Evolutionary conservation across 2,113 vertebrate genomes (phyloP).

Genomic region (Semicossyphus pulcher): DNA sequence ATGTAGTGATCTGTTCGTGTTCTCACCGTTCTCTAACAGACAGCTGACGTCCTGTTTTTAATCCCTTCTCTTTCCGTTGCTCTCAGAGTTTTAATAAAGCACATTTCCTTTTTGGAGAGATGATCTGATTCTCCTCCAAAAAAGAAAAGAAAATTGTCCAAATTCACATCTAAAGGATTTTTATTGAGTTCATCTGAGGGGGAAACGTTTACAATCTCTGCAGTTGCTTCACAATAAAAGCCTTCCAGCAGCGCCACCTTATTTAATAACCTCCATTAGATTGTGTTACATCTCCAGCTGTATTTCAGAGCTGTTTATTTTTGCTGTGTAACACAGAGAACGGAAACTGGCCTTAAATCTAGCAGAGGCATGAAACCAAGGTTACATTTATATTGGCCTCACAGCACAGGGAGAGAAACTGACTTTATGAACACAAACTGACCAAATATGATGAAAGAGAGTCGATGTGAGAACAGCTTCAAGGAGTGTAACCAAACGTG

Average conservation of each 20-base stretch:
- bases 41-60: too few relatives aligned
- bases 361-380: background rate
- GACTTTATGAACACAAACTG: constrained; percentile 4
- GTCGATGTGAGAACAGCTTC: too few relatives aligned
- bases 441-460: too few relatives aligned
- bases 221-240: constrained; percentile 9
- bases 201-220: constrained; percentile 6
- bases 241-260: constrained; percentile 17
- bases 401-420: background rate
- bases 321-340: background rate
- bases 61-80: background rate
- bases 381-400: too few relatives aligned
- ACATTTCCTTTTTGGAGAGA: background rate
- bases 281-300: constrained; percentile 7
- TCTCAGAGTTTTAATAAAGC: background rate
- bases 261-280: constrained; percentile 22
- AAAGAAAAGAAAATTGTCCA: background rate
- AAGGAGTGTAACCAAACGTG: too few relatives aligned
- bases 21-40: too few relatives aligned
- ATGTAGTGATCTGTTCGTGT: too few relatives aligned
- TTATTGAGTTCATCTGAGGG: background rate
- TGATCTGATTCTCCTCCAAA: background rate
- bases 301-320: background rate
- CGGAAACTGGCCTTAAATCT: too few relatives aligned
- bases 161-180: constrained; percentile 8